Evolutionary conservation across 2,888 invertebrate species (phyloP).

Genomic region (Noctua janthe): DNA sequence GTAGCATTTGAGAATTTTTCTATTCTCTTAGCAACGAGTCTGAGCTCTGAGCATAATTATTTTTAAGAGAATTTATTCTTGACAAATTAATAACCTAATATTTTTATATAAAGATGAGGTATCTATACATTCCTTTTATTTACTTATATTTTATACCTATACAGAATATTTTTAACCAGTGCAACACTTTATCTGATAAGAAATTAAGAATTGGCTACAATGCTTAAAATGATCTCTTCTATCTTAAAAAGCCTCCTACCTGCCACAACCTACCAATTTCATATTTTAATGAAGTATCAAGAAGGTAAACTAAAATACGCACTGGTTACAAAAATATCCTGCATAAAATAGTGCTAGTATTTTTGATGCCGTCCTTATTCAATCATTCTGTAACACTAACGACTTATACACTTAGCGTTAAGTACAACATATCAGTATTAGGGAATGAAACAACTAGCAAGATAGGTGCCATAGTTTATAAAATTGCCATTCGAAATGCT

Average conservation of each 20-base stretch:
- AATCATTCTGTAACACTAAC: slow-evolving; percentile 48
- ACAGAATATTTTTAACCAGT: slow-evolving; percentile 37
- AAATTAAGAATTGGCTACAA: neutral
- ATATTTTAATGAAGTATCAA: neutral
- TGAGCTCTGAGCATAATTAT: slow-evolving; percentile 53
- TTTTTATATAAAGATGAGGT: slow-evolving; percentile 47
- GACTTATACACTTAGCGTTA: slow-evolving; percentile 67
- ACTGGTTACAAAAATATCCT: slow-evolving; percentile 31
- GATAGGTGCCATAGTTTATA: slow-evolving; percentile 79
- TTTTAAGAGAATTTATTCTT: slow-evolving; percentile 33
- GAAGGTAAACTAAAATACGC: neutral
- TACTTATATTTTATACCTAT: slow-evolving; percentile 6
- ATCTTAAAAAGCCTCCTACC: neutral
- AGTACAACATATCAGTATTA: slow-evolving; percentile 84
- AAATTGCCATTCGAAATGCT: slow-evolving; percentile 52
- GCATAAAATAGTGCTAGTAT: slow-evolving; percentile 62
- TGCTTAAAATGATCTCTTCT: neutral
- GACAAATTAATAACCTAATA: slow-evolving; percentile 23
- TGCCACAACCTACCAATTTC: neutral
- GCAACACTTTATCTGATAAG: neutral
- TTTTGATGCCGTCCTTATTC: slow-evolving; percentile 74
- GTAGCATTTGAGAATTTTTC: slow-evolving; percentile 34
- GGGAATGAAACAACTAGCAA: slow-evolving; percentile 69
- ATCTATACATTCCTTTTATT: slow-evolving; percentile 60
- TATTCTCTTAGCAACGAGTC: slow-evolving; percentile 32